Evolutionary conservation across 64 coral and sea anemone species (phyloP).

Genomic region (Pachyseris speciosa): DNA sequence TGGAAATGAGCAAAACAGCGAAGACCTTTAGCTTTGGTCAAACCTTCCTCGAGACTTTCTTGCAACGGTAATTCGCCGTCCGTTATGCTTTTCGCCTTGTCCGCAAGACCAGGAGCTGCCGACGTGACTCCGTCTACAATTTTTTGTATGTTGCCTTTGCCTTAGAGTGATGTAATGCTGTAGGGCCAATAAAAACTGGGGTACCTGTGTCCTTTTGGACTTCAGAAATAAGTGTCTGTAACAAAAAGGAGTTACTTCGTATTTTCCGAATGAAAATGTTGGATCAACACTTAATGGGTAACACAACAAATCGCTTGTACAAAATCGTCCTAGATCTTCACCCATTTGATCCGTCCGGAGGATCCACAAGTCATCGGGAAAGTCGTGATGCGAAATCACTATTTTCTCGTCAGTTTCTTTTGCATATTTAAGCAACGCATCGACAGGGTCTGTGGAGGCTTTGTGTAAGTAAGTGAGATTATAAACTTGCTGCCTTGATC

Average conservation of each 20-base stretch:
- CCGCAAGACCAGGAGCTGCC: background rate
- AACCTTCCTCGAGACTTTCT: conserved; percentile 5
- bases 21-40: conserved; percentile 17
- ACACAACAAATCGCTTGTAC: conserved; percentile 34
- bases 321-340: conserved; percentile 41
- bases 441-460: conserved; percentile 20
- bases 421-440: conserved; percentile 54
- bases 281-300: conserved; percentile 22
- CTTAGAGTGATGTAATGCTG: conserved; percentile 45
- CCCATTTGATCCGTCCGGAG: conserved; percentile 46
- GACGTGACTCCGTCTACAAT: conserved; percentile 5
- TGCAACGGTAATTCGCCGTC: conserved; percentile 44
- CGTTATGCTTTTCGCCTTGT: conserved; percentile 30
- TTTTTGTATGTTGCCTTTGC: conserved; percentile 11
- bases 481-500: conserved; percentile 6
- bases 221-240: conserved; percentile 59
- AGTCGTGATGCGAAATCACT: conserved; percentile 51
- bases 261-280: conserved; percentile 48
- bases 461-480: background rate
- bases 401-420: conserved; percentile 49
- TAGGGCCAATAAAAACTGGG: conserved; percentile 47
- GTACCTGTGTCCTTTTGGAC: conserved; percentile 36
- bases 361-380: conserved; percentile 51
- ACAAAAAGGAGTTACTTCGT: conserved; percentile 49
- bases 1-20: conserved; percentile 57